Conservation (phyloP, 64 coral and sea anemone genomes). For the Hydrozoanthus tunicans region DNA sequence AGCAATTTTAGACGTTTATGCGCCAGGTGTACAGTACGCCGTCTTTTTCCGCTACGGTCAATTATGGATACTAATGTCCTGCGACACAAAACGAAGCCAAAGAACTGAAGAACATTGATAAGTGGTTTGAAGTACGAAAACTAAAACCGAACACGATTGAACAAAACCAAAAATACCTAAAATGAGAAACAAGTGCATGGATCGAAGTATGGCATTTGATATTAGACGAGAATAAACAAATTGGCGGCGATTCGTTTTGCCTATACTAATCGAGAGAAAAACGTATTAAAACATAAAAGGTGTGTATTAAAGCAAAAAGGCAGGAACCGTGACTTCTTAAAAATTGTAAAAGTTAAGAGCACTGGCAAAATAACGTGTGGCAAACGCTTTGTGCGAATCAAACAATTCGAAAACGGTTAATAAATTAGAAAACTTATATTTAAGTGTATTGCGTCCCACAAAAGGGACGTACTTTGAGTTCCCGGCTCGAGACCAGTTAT, state of each 20-base stretch:
- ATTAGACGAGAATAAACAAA: too few species aligned
- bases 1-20: too few species aligned
- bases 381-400: background rate
- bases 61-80: too few species aligned
- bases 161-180: too few species aligned
- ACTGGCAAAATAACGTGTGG: background rate
- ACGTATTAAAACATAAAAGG: background rate
- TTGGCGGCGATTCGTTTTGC: background rate
- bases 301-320: constrained; percentile 1
- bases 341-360: constrained; percentile 15
- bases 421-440: constrained; percentile 1
- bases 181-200: too few species aligned
- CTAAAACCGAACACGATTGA: too few species aligned
- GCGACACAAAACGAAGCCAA: too few species aligned
- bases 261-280: background rate
- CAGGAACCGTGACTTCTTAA: constrained; percentile 17
- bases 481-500: background rate
- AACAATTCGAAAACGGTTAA: background rate
- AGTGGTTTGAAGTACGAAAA: too few species aligned
- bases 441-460: background rate
- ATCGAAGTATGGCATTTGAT: too few species aligned
- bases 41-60: too few species aligned
- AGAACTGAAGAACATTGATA: too few species aligned
- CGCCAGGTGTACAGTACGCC: too few species aligned
- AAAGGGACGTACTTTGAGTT: background rate